Base-by-base conservation (phyloP, 2,888 invertebrate species). In the Ceraclea dissimilis region DNA sequence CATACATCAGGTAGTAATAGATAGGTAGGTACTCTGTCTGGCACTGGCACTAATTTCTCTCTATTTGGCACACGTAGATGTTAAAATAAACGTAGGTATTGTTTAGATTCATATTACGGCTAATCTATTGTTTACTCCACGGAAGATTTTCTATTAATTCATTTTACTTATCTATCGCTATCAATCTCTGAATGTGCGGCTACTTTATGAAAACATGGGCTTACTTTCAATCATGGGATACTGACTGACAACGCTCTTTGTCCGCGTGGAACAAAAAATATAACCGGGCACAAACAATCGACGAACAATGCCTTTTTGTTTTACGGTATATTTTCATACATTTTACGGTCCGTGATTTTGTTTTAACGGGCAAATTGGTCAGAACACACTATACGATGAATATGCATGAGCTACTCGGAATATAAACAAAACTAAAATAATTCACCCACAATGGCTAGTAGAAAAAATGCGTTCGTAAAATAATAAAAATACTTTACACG, bases 331-430 rank as follows among this genome's bases (percentile, higher is more conserved):
- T 62, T 60, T 62, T 60, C 62, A 62, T 62, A 62, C 62, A 62
- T 62, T 62, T 62, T 58, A 62, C 62, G 62, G 62, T 62, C 62
- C 59, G 62, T 60, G 62, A 56, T 59, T 60, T 58, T 58, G 62
- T 60, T 60, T 61, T 60, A 61, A 62, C 62, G 60, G 62, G 62
- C 60, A 62, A 62, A 62, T 62, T 62, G 62, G 62, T 62, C 62
- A 60, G 62, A 62, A 59, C 60, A 58, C 60, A 58, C 61, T 50
- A 56, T 49, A 49, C 53, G 55, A 54, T 61, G 61, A 61, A 61
- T 61, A 61, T 61, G 61, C 52, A 61, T 61, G 61, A 61, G 58
- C 48, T 57, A 43, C 58, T 59, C 61, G 56, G 61, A 59, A 58
- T 61, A 60, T 61, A 61, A 60, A 60, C 61, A 59, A 54, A 51